Evolutionary conservation across 2,888 invertebrate species (phyloP).

Genomic region (Petrophora chlorosata): DNA sequence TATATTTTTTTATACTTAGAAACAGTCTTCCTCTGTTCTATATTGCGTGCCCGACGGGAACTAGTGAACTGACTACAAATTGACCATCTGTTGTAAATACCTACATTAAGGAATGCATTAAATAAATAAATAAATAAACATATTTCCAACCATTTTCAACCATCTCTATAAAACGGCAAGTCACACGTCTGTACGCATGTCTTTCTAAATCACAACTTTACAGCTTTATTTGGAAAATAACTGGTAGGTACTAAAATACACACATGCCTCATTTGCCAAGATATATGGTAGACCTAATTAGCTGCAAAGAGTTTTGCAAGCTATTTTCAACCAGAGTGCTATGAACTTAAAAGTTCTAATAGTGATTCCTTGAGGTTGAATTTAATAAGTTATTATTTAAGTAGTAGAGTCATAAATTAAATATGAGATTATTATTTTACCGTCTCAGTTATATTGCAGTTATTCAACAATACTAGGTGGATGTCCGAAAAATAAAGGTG

Average conservation of each 20-base stretch:
- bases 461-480: constrained; percentile 4
- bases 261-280: constrained; percentile 13
- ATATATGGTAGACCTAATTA: constrained; percentile 17
- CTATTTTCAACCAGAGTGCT: not conserved
- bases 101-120: not conserved
- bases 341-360: not conserved
- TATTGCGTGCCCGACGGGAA: too few species aligned
- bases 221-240: constrained; percentile 20
- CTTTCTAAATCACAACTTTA: constrained; percentile 19
- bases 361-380: too few species aligned
- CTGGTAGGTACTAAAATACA: constrained; percentile 11
- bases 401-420: constrained; percentile 1
- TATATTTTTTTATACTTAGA: too few species aligned
- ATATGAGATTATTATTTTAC: constrained; percentile 7
- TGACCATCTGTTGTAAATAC: too few species aligned
- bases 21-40: too few species aligned
- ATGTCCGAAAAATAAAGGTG: not conserved
- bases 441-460: constrained; percentile 10
- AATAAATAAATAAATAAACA: not conserved
- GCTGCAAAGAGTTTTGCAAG: not conserved
- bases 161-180: constrained; percentile 1
- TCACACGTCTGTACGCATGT: constrained; percentile 4
- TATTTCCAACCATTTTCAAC: not conserved
- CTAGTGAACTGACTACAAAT: too few species aligned
- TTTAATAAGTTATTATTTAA: not conserved